phyloP scores from a whole-genome alignment of 2,113 vertebrate genomes.

The Mormoops blainvillei region DNA sequence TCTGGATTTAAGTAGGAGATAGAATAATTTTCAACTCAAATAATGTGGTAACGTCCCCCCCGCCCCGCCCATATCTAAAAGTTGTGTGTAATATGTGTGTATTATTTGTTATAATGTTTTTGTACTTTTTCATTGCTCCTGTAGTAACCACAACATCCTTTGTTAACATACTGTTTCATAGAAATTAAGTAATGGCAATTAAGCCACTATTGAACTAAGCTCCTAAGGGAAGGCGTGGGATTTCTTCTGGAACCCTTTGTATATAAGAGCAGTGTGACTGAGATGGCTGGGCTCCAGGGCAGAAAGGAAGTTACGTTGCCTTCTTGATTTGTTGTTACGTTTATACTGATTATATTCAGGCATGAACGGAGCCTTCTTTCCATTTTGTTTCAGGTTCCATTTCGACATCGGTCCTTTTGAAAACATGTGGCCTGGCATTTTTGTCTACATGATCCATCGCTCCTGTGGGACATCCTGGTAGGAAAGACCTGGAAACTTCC shows the following conservation, averaged over 20 bases:
- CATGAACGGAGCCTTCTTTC: slow-evolving; percentile 6
- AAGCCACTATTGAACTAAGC: background rate
- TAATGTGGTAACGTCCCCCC: background rate
- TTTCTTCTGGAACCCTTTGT: background rate
- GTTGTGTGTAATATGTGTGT: background rate
- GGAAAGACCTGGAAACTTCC: background rate
- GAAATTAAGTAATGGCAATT: background rate
- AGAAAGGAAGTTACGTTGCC: background rate
- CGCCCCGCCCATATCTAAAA: rapidly evolving
- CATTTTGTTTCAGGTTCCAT: slow-evolving; percentile 87
- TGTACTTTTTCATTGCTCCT: background rate
- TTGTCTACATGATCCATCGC: slow-evolving; percentile 96
- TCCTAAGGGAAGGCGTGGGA: background rate
- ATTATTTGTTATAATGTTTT: background rate
- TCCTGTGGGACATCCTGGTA: slow-evolving; percentile 96
- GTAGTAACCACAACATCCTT: no score
- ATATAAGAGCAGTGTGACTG: rapidly evolving
- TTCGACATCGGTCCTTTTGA: slow-evolving; percentile 97
- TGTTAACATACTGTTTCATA: background rate
- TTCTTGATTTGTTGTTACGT: background rate
- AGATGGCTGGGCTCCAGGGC: rapidly evolving
- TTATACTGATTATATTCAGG: background rate
- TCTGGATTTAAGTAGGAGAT: background rate
- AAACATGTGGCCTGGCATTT: slow-evolving; percentile 97
- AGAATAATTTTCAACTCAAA: background rate